Percentiles rank a stretch among this genome's conserved stretches.
phyloP scores from a whole-genome alignment of 2,888 invertebrate genomes.

The Allygus modestus region DNA sequence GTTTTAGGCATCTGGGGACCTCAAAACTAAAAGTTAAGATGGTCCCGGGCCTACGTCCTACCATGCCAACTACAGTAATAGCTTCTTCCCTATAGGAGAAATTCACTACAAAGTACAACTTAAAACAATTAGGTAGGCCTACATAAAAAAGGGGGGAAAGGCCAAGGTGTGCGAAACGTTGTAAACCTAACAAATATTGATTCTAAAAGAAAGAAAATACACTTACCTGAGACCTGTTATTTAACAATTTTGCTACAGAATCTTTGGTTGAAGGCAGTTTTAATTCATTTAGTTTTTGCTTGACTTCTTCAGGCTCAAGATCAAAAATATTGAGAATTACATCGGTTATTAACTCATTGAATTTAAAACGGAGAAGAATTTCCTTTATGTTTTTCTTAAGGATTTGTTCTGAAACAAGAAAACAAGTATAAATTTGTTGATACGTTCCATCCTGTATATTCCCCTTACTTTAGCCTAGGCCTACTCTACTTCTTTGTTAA shows the following conservation, averaged over 20 bases:
- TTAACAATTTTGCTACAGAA: background rate
- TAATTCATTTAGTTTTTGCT: slow-evolving; percentile 10
- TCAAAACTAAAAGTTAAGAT: too few species aligned
- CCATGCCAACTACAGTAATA: too few species aligned
- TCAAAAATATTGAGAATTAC: slow-evolving; percentile 15
- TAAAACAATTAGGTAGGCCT: too few species aligned
- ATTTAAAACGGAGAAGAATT: slow-evolving; percentile 17
- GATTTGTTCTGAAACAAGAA: slow-evolving; percentile 25
- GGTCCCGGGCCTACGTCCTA: too few species aligned
- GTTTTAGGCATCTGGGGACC: background rate
- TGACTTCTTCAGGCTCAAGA: background rate
- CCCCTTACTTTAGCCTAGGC: too few species aligned
- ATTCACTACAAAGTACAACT: too few species aligned
- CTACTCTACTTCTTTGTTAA: too few species aligned
- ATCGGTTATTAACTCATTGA: slow-evolving; percentile 12
- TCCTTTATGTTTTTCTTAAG: background rate
- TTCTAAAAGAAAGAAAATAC: background rate
- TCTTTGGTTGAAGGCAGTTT: slow-evolving; percentile 7
- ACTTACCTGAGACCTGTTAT: slow-evolving; percentile 6
- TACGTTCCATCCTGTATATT: too few species aligned
- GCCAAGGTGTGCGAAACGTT: too few species aligned
- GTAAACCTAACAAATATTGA: too few species aligned
- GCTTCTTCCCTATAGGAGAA: too few species aligned
- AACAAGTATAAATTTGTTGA: background rate
- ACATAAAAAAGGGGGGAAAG: too few species aligned